Evolutionary conservation across 2,113 vertebrate genomes (phyloP).

Genomic region (Thunnus maccoyii): DNA sequence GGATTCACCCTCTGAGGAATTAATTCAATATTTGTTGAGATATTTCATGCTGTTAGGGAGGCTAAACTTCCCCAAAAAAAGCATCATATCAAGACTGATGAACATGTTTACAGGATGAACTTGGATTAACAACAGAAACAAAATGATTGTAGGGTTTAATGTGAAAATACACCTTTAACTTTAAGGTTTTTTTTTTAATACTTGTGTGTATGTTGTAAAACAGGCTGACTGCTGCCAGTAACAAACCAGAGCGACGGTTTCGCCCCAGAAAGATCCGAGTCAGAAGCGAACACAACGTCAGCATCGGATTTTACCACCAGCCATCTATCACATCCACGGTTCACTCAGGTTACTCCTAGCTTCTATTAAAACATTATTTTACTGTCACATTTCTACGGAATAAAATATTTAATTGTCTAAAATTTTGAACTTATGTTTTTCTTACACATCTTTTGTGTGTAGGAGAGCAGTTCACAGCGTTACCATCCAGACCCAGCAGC

Average conservation of each 20-base stretch:
- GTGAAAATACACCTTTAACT: too few species aligned
- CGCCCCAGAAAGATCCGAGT: constrained; percentile 81
- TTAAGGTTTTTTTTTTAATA: too few species aligned
- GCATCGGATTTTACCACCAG: constrained; percentile 81
- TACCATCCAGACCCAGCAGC: constrained; percentile 34
- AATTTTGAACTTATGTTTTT: not conserved
- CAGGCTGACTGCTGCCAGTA: constrained; percentile 88
- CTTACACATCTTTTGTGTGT: not conserved
- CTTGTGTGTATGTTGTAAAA: not conserved
- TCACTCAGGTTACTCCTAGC: constrained; percentile 81
- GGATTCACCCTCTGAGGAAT: too few species aligned
- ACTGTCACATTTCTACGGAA: not conserved
- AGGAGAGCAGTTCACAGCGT: constrained; percentile 26
- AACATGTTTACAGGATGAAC: too few species aligned
- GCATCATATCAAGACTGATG: too few species aligned
- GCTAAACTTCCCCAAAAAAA: too few species aligned
- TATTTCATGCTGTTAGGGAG: too few species aligned
- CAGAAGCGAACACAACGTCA: constrained; percentile 75
- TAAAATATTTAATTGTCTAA: not conserved
- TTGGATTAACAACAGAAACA: too few species aligned
- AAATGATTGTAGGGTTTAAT: too few species aligned
- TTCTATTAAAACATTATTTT: not conserved
- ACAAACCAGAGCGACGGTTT: constrained; percentile 84
- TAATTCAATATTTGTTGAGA: too few species aligned
- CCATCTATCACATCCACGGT: constrained; percentile 75